Evolutionary conservation across 2,797 vertebrate genomes (phyloP), one percentile per base, ranked within the genome.

Genomic region (Australoheros facetus): DNA sequence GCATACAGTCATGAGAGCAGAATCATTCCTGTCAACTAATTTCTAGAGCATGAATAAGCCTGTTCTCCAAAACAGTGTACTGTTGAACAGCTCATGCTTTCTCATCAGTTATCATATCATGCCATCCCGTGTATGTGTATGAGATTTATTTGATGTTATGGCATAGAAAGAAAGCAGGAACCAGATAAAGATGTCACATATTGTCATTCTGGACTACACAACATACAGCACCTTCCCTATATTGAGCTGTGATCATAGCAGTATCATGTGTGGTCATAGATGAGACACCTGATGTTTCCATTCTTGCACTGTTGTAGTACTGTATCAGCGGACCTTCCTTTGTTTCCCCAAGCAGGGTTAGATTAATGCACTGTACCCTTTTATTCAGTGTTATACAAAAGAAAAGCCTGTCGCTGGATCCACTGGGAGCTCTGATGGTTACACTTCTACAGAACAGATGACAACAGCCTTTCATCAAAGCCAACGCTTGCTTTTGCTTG

Each of bases 401-500:
- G 94, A 91, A 92, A 94, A 91, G 91, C 87, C 91, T 92, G 93
- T 94, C 89, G 77, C 86, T 82, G 78, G 82, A 86, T 89, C 94
- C 92, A 73, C 84, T 81, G 93, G 93, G 94, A 94, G 91, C 88
- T 79, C 78, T 92, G 92, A 92, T 88, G 92, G 90, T 93, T 94
- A 84, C 88, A 86, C 86, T 93, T 93, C 93, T 79, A 87, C 82
- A 81, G 91, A 94, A 80, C 87, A 88, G 87, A 94, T 95, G 94
- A 96, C 94, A 95, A 91, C 92, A 93, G 92, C 91, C 88, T 94
- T 96, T 94, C 92, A 94, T 96, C 95, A 96, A 92, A 94, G 90
- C 84, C 77, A 90, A 91, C 84, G 39, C 85, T 86, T 82, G 86
- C 90, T 86, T 85, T 85, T 86, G 75, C 90, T 89, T 89, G 83